Percentiles rank a stretch among this genome's conserved stretches.
Evolutionary conservation across 2,797 vertebrate species (phyloP).

Genomic region (Kryptopterus vitreolus): DNA sequence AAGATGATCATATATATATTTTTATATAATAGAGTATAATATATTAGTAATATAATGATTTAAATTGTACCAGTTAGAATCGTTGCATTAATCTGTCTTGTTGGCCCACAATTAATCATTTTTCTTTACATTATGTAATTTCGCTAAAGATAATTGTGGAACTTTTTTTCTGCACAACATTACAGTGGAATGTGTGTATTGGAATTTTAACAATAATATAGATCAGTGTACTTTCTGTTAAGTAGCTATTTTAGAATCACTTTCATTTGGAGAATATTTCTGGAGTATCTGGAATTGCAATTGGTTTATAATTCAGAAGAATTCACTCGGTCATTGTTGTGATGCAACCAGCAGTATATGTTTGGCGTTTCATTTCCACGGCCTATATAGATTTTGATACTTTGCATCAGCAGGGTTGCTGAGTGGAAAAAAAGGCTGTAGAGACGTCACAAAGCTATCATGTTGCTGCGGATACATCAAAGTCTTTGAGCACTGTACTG

Average conservation of each 20-base stretch:
- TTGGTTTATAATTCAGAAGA: background rate
- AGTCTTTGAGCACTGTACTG: constrained; percentile 37
- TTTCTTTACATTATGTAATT: background rate
- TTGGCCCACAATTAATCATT: background rate
- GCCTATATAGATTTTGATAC: constrained; percentile 40
- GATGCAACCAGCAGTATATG: background rate
- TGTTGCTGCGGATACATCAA: background rate
- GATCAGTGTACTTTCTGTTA: background rate
- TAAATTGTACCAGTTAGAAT: background rate
- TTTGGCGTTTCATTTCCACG: constrained; percentile 8
- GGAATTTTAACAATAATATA: background rate
- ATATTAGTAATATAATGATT: background rate
- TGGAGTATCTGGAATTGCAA: background rate
- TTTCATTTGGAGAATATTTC: constrained; percentile 17
- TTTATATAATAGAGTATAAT: no score
- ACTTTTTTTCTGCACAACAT: background rate
- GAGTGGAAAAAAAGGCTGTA: constrained; percentile 4
- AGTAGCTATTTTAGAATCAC: background rate
- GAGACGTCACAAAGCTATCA: constrained; percentile 16
- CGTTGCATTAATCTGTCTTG: background rate
- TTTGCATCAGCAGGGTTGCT: constrained; percentile 21
- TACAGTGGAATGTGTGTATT: background rate
- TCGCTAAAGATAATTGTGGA: background rate
- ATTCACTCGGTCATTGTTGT: background rate
- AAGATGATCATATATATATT: no score